These are phyloP conservation scores for Pachymerium ferrugineum DNA, from an alignment of 2,888 invertebrate genomes.

Conservation along the genomic window DNA sequence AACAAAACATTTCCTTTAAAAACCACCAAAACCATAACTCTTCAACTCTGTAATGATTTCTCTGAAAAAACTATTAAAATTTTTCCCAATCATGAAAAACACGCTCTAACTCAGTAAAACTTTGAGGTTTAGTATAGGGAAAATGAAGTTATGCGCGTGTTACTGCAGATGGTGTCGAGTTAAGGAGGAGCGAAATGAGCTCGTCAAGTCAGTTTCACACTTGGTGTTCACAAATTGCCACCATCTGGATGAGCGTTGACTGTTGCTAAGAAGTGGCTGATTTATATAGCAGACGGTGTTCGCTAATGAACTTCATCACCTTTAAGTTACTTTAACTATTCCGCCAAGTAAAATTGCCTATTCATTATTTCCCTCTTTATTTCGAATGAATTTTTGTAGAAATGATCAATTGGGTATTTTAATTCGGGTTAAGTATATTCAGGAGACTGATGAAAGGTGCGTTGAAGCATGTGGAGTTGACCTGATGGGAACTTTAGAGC, in stretches of 20 bases:
- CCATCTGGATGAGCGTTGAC: constrained; percentile 17
- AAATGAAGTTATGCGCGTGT: background rate
- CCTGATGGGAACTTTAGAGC: background rate
- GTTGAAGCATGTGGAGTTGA: background rate
- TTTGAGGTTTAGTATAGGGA: background rate
- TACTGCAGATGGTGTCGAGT: constrained; percentile 10
- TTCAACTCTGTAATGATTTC: too few relatives aligned
- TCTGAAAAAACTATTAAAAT: too few relatives aligned
- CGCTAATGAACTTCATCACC: constrained; percentile 18
- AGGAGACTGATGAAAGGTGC: background rate
- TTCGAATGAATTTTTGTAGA: too few relatives aligned
- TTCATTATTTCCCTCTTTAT: too few relatives aligned
- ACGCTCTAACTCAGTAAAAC: background rate
- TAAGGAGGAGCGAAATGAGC: constrained; percentile 17
- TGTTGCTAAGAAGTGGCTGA: constrained; percentile 17
- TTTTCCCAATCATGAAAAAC: background rate
- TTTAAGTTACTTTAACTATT: background rate
- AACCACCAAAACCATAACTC: too few relatives aligned
- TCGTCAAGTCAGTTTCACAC: constrained; percentile 17
- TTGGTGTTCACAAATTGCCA: constrained; percentile 15
- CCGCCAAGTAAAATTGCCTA: background rate
- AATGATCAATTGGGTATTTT: background rate
- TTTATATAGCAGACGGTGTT: constrained; percentile 5
- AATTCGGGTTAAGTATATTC: background rate
- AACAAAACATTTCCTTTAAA: too few relatives aligned